phyloP scores from a whole-genome alignment of 2,113 vertebrate genomes.

The Mobula hypostoma region DNA sequence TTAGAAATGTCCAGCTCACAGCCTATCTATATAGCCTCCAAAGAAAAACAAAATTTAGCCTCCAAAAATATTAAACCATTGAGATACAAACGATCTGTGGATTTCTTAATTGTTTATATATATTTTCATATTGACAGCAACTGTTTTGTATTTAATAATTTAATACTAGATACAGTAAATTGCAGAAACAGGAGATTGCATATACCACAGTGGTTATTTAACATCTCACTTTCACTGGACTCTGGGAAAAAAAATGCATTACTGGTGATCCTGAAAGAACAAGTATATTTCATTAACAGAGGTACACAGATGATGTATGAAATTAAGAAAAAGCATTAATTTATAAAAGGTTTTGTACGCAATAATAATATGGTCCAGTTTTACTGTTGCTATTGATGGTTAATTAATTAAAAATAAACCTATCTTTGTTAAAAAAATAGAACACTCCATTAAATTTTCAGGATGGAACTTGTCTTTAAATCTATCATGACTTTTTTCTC shows the following conservation, averaged over 20 bases:
- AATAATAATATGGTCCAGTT: slow-evolving; percentile 9
- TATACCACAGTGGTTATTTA: not conserved
- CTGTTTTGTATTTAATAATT: slow-evolving; percentile 27
- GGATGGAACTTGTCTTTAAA: not conserved
- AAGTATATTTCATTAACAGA: not conserved
- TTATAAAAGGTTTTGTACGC: slow-evolving; percentile 12
- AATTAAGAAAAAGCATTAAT: not conserved
- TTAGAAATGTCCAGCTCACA: no score
- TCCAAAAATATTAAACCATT: not conserved
- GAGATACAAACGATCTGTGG: not conserved
- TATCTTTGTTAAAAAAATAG: slow-evolving; percentile 35
- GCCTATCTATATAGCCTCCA: no score
- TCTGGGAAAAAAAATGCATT: not conserved
- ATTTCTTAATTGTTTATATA: not conserved
- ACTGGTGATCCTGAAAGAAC: not conserved
- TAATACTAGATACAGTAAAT: slow-evolving; percentile 10
- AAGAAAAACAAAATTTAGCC: no score
- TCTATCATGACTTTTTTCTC: not conserved
- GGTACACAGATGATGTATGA: not conserved
- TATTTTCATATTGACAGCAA: not conserved
- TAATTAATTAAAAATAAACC: slow-evolving; percentile 35
- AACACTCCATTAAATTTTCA: slow-evolving; percentile 28
- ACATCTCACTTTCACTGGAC: not conserved
- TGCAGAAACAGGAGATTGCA: not conserved
- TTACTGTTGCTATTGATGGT: slow-evolving; percentile 5